Conservation (phyloP, 1,140 invertebrate species). For the Drosophila miranda region DNA sequence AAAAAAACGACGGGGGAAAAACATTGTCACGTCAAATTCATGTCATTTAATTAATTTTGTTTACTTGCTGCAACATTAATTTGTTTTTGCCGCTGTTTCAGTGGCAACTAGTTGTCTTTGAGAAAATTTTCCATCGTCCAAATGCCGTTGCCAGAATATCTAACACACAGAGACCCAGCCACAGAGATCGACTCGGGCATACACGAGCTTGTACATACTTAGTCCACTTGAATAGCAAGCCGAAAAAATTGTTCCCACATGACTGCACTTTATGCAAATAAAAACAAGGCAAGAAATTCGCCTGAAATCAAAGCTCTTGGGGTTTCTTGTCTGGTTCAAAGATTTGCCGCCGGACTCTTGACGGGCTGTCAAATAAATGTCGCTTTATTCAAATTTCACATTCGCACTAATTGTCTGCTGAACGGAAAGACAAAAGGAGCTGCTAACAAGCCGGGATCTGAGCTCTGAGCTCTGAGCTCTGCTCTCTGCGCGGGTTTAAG, state of each 20-base stretch:
- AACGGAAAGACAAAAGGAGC: conserved; percentile 54
- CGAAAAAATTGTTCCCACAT: conserved; percentile 72
- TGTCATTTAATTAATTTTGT: conserved; percentile 82
- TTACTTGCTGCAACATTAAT: conserved; percentile 76
- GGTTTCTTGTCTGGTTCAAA: conserved; percentile 62
- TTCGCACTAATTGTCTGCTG: conserved; percentile 75
- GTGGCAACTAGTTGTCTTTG: conserved; percentile 74
- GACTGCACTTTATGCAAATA: conserved; percentile 70
- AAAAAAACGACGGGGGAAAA: conserved; percentile 46
- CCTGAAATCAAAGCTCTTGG: conserved; percentile 64
- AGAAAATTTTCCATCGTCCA: conserved; percentile 75
- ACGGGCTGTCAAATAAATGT: conserved; percentile 81
- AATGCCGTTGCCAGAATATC: conserved; percentile 45
- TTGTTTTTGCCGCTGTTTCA: conserved; percentile 61
- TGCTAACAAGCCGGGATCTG: conserved; percentile 59
- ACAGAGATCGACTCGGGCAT: no score
- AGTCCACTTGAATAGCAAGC: conserved; percentile 42
- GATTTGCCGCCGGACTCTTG: conserved; percentile 77
- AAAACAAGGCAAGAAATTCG: conserved; percentile 58
- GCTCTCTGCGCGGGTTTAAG: conserved; percentile 33
- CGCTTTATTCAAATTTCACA: conserved; percentile 81
- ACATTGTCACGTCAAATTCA: conserved; percentile 82
- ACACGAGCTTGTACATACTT: background rate
- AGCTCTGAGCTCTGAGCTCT: background rate
- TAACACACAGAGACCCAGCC: background rate